These are phyloP conservation scores for Abramis brama DNA, from an alignment of 2,113 vertebrate genomes.

Conservation along the genomic window DNA sequence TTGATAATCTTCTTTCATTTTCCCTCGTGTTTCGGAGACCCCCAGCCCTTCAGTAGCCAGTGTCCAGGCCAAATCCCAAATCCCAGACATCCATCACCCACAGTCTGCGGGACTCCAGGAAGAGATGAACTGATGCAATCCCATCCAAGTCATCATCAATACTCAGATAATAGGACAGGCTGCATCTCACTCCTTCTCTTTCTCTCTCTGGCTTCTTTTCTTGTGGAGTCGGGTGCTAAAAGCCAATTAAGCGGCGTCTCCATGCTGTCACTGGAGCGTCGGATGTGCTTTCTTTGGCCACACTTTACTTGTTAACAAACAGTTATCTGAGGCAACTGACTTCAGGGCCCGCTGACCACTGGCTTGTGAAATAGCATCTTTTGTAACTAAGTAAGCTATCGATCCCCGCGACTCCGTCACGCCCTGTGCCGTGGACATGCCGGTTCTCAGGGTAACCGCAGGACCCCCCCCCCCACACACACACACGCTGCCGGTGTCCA, in stretches of 20 bases:
- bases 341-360: slow-evolving; percentile 82
- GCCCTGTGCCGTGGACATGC: slow-evolving; percentile 73
- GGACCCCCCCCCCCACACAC: not conserved
- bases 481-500: slow-evolving; percentile 56
- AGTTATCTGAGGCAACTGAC: slow-evolving; percentile 76
- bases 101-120: slow-evolving; percentile 49
- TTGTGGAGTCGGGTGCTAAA: slow-evolving; percentile 71
- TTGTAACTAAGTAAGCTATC: slow-evolving; percentile 91
- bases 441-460: slow-evolving; percentile 49
- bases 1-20: not conserved
- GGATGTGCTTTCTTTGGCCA: slow-evolving; percentile 82
- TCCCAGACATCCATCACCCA: slow-evolving; percentile 53
- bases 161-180: slow-evolving; percentile 72
- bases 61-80: slow-evolving; percentile 53
- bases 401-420: slow-evolving; percentile 78
- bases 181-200: slow-evolving; percentile 64
- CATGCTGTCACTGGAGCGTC: slow-evolving; percentile 78
- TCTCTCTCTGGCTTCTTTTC: slow-evolving; percentile 62
- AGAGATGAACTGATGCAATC: slow-evolving; percentile 64
- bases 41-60: slow-evolving; percentile 1
- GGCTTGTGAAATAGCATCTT: slow-evolving; percentile 98
- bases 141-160: slow-evolving; percentile 65
- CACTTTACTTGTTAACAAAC: slow-evolving; percentile 90
- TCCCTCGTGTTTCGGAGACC: not conserved
- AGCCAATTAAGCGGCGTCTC: slow-evolving; percentile 82